These are phyloP conservation scores for Chrysomela aeneicollis DNA, from an alignment of 2,888 invertebrate genomes.

Conservation along the genomic window DNA sequence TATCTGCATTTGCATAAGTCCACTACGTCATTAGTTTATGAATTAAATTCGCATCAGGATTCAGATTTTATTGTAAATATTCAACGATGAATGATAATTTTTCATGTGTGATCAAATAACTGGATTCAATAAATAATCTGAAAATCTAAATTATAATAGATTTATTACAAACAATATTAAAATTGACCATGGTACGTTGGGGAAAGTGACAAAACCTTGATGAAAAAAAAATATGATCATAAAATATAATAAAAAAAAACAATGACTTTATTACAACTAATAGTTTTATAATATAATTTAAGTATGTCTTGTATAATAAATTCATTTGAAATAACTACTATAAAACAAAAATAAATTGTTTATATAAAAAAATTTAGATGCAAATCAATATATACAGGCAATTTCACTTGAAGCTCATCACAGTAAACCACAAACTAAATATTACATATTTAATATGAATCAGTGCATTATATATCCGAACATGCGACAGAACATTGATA, in stretches of 20 bases:
- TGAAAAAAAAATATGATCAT: conserved; percentile 42
- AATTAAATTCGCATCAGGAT: too few species aligned
- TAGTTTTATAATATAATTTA: conserved; percentile 57
- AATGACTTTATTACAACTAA: conserved; percentile 57
- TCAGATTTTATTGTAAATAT: too few species aligned
- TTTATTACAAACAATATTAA: conserved; percentile 61
- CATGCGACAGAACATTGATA: conserved; percentile 60
- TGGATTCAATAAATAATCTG: conserved; percentile 26
- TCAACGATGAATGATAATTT: too few species aligned
- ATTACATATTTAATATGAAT: conserved; percentile 60
- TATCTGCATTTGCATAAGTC: too few species aligned
- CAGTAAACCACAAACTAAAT: conserved; percentile 62
- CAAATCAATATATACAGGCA: conserved; percentile 60
- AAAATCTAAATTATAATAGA: conserved; percentile 52
- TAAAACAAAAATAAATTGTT: conserved; percentile 50
- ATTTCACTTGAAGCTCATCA: conserved; percentile 61
- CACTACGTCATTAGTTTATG: too few species aligned
- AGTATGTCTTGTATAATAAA: conserved; percentile 54
- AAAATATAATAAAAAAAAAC: conserved; percentile 53
- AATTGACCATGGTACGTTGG: conserved; percentile 58
- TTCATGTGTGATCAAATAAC: too few species aligned
- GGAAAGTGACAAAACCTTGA: conserved; percentile 52
- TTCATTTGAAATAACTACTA: conserved; percentile 57
- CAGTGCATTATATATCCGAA: conserved; percentile 58
- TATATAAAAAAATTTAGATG: conserved; percentile 55